Evolutionary conservation across 2,888 invertebrate genomes (phyloP).

Genomic region (Acronicta psi): DNA sequence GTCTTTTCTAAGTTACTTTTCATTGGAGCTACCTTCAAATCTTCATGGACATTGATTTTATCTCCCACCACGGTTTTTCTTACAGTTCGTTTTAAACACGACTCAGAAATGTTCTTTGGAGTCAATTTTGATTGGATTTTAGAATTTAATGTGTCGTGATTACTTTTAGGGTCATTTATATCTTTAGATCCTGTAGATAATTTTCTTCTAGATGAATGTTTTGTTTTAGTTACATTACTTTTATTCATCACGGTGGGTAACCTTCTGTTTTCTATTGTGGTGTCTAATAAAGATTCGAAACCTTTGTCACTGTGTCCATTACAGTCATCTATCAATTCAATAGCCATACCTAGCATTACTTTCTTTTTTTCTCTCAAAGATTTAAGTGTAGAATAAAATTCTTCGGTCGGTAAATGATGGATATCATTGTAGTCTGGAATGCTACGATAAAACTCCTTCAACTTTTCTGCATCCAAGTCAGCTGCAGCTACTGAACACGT

Average conservation of each 20-base stretch:
- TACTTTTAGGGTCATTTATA: conserved; percentile 54
- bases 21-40: conserved; percentile 60
- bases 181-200: conserved; percentile 48
- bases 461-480: conserved; percentile 87
- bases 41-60: conserved; percentile 51
- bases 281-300: conserved; percentile 52
- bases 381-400: conserved; percentile 93
- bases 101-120: conserved; percentile 50
- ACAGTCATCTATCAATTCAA: conserved; percentile 73
- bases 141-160: conserved; percentile 47
- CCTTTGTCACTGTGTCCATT: conserved; percentile 59
- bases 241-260: conserved; percentile 45
- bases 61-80: conserved; percentile 54
- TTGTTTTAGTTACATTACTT: conserved; percentile 43
- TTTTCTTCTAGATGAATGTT: conserved; percentile 33
- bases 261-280: conserved; percentile 48
- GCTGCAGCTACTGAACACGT: conserved; percentile 71
- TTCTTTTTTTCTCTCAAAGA: conserved; percentile 91
- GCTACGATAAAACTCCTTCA: conserved; percentile 93
- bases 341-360: conserved; percentile 78
- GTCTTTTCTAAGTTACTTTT: conserved; percentile 67
- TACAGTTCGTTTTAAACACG: conserved; percentile 62
- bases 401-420: conserved; percentile 92
- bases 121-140: conserved; percentile 38
- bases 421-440: conserved; percentile 95